Percentiles rank a stretch among this genome's conserved stretches.
Conservation (phyloP, 2,797 vertebrate genomes). For the Pseudochirops corinnae region DNA sequence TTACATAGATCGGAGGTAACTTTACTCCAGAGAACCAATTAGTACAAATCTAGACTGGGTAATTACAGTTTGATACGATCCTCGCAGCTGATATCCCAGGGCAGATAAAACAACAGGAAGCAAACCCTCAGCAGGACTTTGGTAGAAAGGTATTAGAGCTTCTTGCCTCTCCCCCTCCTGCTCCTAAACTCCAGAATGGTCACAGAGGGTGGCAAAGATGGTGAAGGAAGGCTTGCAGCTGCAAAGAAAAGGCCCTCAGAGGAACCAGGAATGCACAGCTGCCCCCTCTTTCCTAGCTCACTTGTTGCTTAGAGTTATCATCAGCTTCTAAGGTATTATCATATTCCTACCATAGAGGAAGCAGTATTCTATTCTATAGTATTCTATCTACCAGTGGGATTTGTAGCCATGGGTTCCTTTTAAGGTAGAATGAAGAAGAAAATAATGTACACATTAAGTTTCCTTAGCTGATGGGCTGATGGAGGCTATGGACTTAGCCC, state of each 20-base stretch:
- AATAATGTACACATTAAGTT: no score
- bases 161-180: neutral
- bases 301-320: neutral
- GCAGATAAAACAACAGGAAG: slow-evolving; percentile 72
- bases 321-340: neutral
- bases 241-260: neutral
- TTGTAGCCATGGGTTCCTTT: neutral
- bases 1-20: slow-evolving; percentile 75
- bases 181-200: neutral
- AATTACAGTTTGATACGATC: slow-evolving; percentile 83
- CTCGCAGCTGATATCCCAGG: slow-evolving; percentile 68
- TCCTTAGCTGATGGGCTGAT: neutral
- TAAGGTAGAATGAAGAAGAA: no score
- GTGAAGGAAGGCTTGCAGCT: neutral
- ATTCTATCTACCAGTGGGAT: neutral
- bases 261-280: neutral
- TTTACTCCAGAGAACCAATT: slow-evolving; percentile 86
- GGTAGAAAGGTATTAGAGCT: neutral
- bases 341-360: neutral
- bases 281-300: neutral
- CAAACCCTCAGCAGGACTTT: slow-evolving; percentile 29
- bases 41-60: slow-evolving; percentile 81
- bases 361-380: neutral
- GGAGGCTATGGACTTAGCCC: neutral
- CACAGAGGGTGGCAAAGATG: neutral